Base-by-base conservation (phyloP, 2,888 invertebrate genomes). In the Lepidocyrtoides sp. region DNA sequence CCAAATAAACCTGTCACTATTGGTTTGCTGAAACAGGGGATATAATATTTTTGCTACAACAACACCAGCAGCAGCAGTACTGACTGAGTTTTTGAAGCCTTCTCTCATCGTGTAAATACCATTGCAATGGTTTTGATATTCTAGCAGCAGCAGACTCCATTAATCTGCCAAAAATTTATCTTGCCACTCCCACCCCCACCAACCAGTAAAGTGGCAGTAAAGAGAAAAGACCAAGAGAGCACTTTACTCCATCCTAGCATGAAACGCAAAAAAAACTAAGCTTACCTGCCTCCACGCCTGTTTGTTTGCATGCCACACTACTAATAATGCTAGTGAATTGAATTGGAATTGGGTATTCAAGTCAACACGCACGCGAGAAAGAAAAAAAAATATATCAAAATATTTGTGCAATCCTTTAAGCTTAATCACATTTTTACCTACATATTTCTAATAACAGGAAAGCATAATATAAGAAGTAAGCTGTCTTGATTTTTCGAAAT, bases 91-190 rank as follows among this genome's bases (percentile, higher is more conserved):
- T 69, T n/a, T n/a, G n/a, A 10, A 66, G n/a, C 66, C 66, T 32
- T n/a, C 66, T 66, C 29, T 29, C 32, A 20, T 41, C n/a, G n/a
- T n/a, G n/a, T n/a, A n/a, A n/a, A 20, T 41, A 0, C 69, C 5
- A 69, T 69, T 69, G 41, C 69, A n/a, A n/a, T n/a, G n/a, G n/a
- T n/a, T n/a, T n/a, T n/a, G n/a, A n/a, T 41, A 69, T 69, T 69
- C 69, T 69, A 69, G 41, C 69, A 41, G 41, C 20, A 69, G 69
- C 41, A n/a, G n/a, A n/a, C 69, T 82, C 57, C 81, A 82, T 82
- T 60, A 82, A 82, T 82, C 81, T 82, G 81, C 81, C 81, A 82
- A 82, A 82, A 69, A 41, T 41, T 79, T 57, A 57, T 36, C 57
- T 54, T 41, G 81, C 81, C 81, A 82, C 81, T 82, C 81, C 81